phyloP scores from a whole-genome alignment of 1,140 invertebrate genomes.

The Drosophila murphyi region DNA sequence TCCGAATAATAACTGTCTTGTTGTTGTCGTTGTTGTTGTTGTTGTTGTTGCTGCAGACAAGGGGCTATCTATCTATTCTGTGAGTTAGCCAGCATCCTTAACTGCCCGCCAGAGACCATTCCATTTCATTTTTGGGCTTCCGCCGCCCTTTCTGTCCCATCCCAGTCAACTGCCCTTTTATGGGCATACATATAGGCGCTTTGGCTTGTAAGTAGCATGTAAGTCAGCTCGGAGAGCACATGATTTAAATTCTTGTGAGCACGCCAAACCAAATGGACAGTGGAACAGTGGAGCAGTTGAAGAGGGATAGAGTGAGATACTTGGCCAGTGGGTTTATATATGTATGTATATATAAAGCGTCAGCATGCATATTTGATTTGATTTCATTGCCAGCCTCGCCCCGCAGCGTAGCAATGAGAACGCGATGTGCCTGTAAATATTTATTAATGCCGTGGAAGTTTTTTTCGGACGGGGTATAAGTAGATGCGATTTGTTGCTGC shows the following conservation, averaged over 20 bases:
- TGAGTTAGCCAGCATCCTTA: slow-evolving; percentile 54
- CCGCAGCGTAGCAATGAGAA: slow-evolving; percentile 29
- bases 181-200: slow-evolving; percentile 74
- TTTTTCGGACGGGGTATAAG: slow-evolving; percentile 30
- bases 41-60: slow-evolving; percentile 16
- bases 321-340: slow-evolving; percentile 38
- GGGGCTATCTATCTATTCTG: slow-evolving; percentile 69
- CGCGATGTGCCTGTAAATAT: slow-evolving; percentile 82
- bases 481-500: slow-evolving; percentile 51
- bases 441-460: slow-evolving; percentile 75
- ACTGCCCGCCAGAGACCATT: slow-evolving; percentile 75
- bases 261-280: slow-evolving; percentile 48
- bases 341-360: slow-evolving; percentile 48
- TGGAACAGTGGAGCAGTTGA: slow-evolving; percentile 26
- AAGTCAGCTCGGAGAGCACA: slow-evolving; percentile 58
- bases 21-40: slow-evolving; percentile 45
- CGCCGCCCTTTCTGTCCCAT: neutral
- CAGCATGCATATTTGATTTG: slow-evolving; percentile 81
- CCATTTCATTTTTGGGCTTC: slow-evolving; percentile 41
- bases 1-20: slow-evolving; percentile 78
- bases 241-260: slow-evolving; percentile 82
- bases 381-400: slow-evolving; percentile 67
- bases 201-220: slow-evolving; percentile 80
- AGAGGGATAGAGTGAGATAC: neutral
- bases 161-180: slow-evolving; percentile 31